Conservation (phyloP, 2,888 invertebrate species). For the Xanthia icteritia region DNA sequence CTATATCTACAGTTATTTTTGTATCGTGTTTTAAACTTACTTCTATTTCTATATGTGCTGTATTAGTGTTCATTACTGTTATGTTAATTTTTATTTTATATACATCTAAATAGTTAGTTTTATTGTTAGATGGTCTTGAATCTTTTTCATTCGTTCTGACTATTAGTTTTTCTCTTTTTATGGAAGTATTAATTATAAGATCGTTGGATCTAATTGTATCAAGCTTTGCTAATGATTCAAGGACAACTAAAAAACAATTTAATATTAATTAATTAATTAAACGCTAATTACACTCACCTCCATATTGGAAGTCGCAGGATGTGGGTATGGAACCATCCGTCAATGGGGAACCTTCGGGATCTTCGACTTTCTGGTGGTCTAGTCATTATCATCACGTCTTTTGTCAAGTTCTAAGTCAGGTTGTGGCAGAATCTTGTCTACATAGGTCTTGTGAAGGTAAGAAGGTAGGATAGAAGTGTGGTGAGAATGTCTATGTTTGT, state of each 20-base stretch:
- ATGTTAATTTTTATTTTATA: slow-evolving; percentile 51
- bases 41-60: slow-evolving; percentile 28
- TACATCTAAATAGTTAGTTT: slow-evolving; percentile 60
- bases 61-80: slow-evolving; percentile 30
- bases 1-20: slow-evolving; percentile 62
- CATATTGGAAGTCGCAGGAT: slow-evolving; percentile 80
- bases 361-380: slow-evolving; percentile 71
- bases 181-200: neutral
- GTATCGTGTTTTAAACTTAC: slow-evolving; percentile 21
- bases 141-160: neutral
- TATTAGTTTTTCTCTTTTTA: neutral
- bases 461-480: slow-evolving; percentile 22
- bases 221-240: slow-evolving; percentile 44
- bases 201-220: neutral
- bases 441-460: slow-evolving; percentile 30
- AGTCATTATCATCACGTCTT: slow-evolving; percentile 70
- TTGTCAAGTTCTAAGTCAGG: slow-evolving; percentile 61
- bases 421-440: slow-evolving; percentile 32
- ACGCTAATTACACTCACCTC: slow-evolving; percentile 83
- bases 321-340: slow-evolving; percentile 80
- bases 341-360: slow-evolving; percentile 76
- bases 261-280: slow-evolving; percentile 64
- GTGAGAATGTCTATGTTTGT: neutral
- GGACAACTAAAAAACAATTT: slow-evolving; percentile 42
- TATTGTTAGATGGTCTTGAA: slow-evolving; percentile 53